Conservation (phyloP, 2,113 vertebrate genomes). For the Solea solea region DNA sequence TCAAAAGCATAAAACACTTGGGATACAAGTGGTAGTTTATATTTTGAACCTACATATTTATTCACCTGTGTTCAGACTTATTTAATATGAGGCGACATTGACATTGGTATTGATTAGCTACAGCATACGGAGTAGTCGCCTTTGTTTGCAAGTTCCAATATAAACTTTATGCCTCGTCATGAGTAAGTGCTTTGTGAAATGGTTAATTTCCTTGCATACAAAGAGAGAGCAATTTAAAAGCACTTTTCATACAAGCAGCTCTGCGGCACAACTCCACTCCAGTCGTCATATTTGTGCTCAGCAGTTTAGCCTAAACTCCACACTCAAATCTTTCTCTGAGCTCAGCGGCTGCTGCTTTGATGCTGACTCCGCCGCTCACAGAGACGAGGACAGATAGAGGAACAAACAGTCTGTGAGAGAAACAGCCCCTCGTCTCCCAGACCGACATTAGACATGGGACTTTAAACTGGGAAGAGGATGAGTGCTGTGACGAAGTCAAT, state of each 20-base stretch:
- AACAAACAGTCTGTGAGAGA: constrained; percentile 66
- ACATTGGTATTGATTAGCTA: constrained; percentile 11
- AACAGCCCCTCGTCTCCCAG: constrained; percentile 58
- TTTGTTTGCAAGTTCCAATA: not conserved
- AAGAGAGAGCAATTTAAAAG: constrained; percentile 46
- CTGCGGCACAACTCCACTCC: constrained; percentile 42
- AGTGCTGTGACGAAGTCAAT: constrained; percentile 77
- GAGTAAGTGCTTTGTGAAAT: constrained; percentile 30
- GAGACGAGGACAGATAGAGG: constrained; percentile 61
- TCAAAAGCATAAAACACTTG: too few relatives aligned
- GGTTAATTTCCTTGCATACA: constrained; percentile 37
- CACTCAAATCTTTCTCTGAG: constrained; percentile 59
- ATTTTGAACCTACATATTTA: not conserved
- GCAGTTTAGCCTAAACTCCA: constrained; percentile 56
- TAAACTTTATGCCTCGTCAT: constrained; percentile 13
- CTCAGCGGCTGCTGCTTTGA: constrained; percentile 67
- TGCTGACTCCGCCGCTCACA: constrained; percentile 63
- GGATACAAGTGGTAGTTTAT: too few relatives aligned
- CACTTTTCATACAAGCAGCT: constrained; percentile 50
- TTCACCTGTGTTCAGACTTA: not conserved
- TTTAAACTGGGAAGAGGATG: constrained; percentile 69
- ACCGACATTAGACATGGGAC: constrained; percentile 68
- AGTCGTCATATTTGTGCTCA: constrained; percentile 57
- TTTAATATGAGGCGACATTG: not conserved
- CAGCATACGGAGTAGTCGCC: not conserved